Percentiles rank a stretch among this genome's conserved stretches.
Evolutionary conservation across 2,888 invertebrate species (phyloP).

Genomic region (Macaria liturata): DNA sequence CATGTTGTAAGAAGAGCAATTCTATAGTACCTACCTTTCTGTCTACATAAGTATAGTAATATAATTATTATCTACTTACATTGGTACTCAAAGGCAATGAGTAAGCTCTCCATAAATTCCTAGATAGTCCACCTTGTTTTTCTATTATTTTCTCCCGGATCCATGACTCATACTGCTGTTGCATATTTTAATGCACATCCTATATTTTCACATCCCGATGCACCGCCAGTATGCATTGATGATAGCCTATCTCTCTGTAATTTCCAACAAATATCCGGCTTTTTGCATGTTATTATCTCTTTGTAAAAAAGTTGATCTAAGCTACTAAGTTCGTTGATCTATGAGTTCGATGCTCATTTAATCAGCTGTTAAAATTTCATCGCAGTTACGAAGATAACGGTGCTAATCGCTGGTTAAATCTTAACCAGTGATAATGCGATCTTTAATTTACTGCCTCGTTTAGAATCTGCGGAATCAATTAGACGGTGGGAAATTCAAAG

Average conservation of each 20-base stretch:
- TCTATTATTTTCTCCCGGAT: constrained; percentile 19
- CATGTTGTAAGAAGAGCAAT: too few species aligned
- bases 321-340: constrained; percentile 21
- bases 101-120: too few species aligned
- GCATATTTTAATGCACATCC: constrained; percentile 19
- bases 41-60: too few species aligned
- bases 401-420: neutral
- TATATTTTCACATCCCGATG: constrained; percentile 42
- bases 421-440: constrained; percentile 11
- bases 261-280: constrained; percentile 34
- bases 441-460: constrained; percentile 20
- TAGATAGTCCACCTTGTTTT: too few species aligned
- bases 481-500: constrained; percentile 1
- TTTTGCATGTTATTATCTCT: constrained; percentile 6
- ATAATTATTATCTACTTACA: too few species aligned
- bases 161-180: constrained; percentile 11
- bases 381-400: constrained; percentile 11
- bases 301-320: neutral
- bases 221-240: constrained; percentile 36
- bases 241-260: constrained; percentile 31
- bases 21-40: too few species aligned
- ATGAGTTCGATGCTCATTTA: constrained; percentile 17
- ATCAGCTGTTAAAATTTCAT: constrained; percentile 18
- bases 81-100: too few species aligned
- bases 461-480: constrained; percentile 13